phyloP scores from a whole-genome alignment of 2,797 vertebrate species.

The Pipistrellus pipistrellus region DNA sequence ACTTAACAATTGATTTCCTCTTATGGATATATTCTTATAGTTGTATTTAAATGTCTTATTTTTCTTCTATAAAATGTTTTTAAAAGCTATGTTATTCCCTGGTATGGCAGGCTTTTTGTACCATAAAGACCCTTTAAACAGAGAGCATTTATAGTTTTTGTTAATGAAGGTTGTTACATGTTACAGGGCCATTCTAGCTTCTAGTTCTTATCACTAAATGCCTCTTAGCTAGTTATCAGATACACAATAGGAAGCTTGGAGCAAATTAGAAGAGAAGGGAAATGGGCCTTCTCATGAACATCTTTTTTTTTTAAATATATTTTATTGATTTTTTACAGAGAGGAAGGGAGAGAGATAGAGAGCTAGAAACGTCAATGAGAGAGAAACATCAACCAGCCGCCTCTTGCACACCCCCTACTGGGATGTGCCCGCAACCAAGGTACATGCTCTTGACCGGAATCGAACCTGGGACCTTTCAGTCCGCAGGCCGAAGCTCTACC shows the following conservation, averaged over 20 bases:
- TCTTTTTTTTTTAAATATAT: not conserved
- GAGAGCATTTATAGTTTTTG: constrained; percentile 48
- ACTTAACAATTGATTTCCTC: constrained; percentile 21
- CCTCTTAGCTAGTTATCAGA: constrained; percentile 54
- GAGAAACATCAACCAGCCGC: no score
- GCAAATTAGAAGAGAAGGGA: constrained; percentile 49
- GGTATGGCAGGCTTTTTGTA: constrained; percentile 25
- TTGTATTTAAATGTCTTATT: constrained; percentile 44
- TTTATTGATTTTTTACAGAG: no score
- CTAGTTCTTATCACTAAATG: constrained; percentile 26
- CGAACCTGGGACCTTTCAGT: no score
- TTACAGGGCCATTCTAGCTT: not conserved
- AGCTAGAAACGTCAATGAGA: no score
- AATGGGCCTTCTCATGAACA: constrained; percentile 39
- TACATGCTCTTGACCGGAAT: no score
- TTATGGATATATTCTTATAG: constrained; percentile 1
- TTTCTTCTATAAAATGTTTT: constrained; percentile 17
- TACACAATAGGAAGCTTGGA: constrained; percentile 40
- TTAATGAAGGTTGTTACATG: constrained; percentile 20
- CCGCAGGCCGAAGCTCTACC: no score
- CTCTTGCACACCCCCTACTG: no score
- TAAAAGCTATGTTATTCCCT: not conserved
- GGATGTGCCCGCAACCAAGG: no score
- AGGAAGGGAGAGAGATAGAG: no score
- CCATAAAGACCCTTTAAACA: constrained; percentile 22